Conservation (phyloP, 1,140 invertebrate species). For the Epicauta chinensis region DNA sequence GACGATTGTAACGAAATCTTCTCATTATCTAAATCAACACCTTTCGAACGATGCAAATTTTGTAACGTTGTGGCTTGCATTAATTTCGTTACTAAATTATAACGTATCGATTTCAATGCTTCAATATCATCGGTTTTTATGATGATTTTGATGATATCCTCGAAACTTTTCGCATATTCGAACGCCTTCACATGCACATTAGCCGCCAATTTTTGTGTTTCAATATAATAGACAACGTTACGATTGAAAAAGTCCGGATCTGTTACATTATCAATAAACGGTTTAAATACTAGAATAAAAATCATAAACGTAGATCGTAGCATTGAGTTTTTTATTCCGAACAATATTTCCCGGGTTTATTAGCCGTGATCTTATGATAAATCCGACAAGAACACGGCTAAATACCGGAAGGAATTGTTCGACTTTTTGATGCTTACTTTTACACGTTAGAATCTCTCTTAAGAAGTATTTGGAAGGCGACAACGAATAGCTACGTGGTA, state of each 20-base stretch:
- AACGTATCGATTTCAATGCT: slow-evolving; percentile 74
- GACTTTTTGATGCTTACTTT: no score
- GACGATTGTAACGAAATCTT: slow-evolving; percentile 47
- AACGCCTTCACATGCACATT: slow-evolving; percentile 76
- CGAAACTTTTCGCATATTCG: slow-evolving; percentile 82
- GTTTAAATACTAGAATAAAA: slow-evolving; percentile 66
- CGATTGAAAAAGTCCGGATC: slow-evolving; percentile 89
- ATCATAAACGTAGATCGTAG: slow-evolving; percentile 4
- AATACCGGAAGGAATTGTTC: no score
- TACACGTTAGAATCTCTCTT: slow-evolving; percentile 74
- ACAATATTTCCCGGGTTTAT: no score
- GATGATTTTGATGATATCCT: slow-evolving; percentile 83
- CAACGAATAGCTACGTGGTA: slow-evolving; percentile 74
- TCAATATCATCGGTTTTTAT: slow-evolving; percentile 74
- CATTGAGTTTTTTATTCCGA: no score
- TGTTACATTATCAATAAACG: slow-evolving; percentile 74
- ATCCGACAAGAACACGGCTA: no score
- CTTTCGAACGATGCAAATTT: slow-evolving; percentile 79
- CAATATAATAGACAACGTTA: slow-evolving; percentile 76
- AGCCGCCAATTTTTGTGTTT: slow-evolving; percentile 67
- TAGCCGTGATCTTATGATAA: no score
- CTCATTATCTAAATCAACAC: slow-evolving; percentile 66
- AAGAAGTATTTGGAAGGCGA: slow-evolving; percentile 70
- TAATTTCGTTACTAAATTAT: slow-evolving; percentile 71
- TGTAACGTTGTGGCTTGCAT: slow-evolving; percentile 90